Conservation (phyloP, 2,113 vertebrate species). For the Potamarius usumacintae region DNA sequence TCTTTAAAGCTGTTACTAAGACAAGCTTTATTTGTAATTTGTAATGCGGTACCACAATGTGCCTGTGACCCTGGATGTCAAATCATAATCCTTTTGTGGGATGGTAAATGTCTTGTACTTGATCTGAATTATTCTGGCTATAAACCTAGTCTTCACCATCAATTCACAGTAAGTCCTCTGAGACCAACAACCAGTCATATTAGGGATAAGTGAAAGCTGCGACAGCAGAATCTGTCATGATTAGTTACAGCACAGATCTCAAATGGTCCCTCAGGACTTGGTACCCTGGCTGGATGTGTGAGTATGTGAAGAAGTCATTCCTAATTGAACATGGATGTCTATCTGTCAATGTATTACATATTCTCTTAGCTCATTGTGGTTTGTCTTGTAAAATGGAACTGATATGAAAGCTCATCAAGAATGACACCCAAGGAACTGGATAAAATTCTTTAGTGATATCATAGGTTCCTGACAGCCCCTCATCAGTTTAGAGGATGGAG, state of each 20-base stretch:
- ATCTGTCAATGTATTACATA: background rate
- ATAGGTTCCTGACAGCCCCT: constrained; percentile 9
- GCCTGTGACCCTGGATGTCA: constrained; percentile 16
- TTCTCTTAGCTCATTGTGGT: constrained; percentile 14
- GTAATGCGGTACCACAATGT: constrained; percentile 1
- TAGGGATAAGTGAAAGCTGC: constrained; percentile 7
- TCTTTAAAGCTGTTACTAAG: constrained; percentile 35
- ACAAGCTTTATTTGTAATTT: constrained; percentile 16
- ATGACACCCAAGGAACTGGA: constrained; percentile 16
- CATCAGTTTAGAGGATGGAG: constrained; percentile 25
- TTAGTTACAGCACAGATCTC: constrained; percentile 20
- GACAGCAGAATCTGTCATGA: constrained; percentile 21
- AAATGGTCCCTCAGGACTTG: constrained; percentile 17
- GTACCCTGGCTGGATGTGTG: constrained; percentile 1
- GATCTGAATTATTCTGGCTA: constrained; percentile 27
- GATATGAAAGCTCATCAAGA: background rate
- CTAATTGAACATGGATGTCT: background rate
- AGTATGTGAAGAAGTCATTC: constrained; percentile 10
- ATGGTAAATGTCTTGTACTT: constrained; percentile 26
- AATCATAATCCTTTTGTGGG: constrained; percentile 35
- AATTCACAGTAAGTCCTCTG: background rate
- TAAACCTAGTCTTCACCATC: constrained; percentile 4
- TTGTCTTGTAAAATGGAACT: constrained; percentile 25
- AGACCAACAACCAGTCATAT: constrained; percentile 28
- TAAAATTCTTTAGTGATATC: constrained; percentile 11